Evolutionary conservation across 2,797 vertebrate genomes (phyloP).

Genomic region (Rhinogobio ventralis): DNA sequence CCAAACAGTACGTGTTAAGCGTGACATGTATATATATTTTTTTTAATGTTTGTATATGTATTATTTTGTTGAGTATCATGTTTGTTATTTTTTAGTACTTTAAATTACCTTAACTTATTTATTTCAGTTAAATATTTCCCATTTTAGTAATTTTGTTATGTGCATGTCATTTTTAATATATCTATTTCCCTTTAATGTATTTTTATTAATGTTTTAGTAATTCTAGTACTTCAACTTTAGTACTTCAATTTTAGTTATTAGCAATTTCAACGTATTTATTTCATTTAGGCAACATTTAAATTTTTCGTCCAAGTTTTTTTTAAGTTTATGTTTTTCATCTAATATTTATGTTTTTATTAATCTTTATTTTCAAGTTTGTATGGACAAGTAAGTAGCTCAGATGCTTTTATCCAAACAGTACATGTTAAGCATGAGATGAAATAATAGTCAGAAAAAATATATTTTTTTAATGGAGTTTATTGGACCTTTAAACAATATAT

Average conservation of each 20-base stretch:
- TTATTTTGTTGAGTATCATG: too few species aligned
- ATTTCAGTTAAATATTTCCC: too few species aligned
- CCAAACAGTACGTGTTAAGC: too few species aligned
- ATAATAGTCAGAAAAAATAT: not conserved
- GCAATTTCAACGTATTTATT: not conserved
- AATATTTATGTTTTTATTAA: not conserved
- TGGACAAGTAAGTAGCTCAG: not conserved
- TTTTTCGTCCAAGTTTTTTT: too few species aligned
- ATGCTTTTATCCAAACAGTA: not conserved
- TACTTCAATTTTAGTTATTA: not conserved
- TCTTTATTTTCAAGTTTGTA: not conserved
- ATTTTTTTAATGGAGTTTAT: not conserved
- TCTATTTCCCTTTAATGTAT: not conserved
- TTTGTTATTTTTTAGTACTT: too few species aligned
- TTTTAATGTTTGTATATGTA: too few species aligned
- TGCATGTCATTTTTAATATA: not conserved
- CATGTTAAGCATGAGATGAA: not conserved
- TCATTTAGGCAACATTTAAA: not conserved
- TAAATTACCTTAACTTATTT: too few species aligned
- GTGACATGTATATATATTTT: too few species aligned
- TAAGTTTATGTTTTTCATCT: not conserved
- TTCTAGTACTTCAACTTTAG: not conserved
- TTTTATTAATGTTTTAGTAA: not conserved
- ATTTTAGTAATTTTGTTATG: not conserved
- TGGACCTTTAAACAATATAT: not conserved